Evolutionary conservation across 2,888 invertebrate species (phyloP).

Genomic region (Cephus pulcher): DNA sequence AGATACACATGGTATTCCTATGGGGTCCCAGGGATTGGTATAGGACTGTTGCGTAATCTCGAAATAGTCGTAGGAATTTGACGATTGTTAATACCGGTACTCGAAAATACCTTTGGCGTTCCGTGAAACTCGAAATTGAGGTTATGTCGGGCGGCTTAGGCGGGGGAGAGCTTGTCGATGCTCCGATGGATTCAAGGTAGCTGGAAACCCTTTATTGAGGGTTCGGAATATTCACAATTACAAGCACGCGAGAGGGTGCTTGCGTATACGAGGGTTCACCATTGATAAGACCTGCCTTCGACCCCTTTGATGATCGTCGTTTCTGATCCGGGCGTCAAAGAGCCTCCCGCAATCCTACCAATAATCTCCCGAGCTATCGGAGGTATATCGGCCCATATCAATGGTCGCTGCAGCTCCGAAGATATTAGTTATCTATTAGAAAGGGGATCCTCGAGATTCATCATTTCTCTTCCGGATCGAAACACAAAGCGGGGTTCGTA

Average conservation of each 20-base stretch:
- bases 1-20: too few species aligned
- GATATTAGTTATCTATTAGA: constrained; percentile 1
- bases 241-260: constrained; percentile 5
- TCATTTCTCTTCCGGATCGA: not conserved
- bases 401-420: not conserved
- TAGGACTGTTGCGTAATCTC: too few species aligned
- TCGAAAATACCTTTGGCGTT: too few species aligned
- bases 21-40: too few species aligned
- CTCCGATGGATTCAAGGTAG: too few species aligned
- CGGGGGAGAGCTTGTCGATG: not conserved
- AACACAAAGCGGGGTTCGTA: not conserved
- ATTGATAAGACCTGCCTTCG: constrained; percentile 5
- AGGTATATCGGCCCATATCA: not conserved
- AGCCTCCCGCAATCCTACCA: constrained; percentile 21
- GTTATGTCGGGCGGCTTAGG: too few species aligned
- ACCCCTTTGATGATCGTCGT: constrained; percentile 25
- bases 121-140: too few species aligned
- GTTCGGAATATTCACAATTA: constrained; percentile 21
- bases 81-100: too few species aligned
- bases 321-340: constrained; percentile 28
- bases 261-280: constrained; percentile 7
- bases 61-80: too few species aligned
- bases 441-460: not conserved
- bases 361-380: not conserved
- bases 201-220: not conserved